Base-by-base conservation (phyloP, 2,113 vertebrate genomes). In the Zootoca vivipara region DNA sequence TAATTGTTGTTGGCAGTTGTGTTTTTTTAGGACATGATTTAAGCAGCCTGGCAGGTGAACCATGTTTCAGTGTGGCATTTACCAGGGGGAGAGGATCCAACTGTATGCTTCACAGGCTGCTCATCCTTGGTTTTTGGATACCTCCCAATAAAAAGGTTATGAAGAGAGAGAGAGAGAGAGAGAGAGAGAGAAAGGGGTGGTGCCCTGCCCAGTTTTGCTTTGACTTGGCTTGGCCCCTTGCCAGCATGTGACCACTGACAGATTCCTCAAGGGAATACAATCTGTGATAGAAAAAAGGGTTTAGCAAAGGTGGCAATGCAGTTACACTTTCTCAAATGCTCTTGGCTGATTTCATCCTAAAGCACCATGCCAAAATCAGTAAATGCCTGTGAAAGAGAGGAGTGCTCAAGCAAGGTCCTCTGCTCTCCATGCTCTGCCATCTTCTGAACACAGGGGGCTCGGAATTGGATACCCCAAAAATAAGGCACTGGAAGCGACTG, bases 1-100 rank as follows among this genome's bases (percentile, higher is more conserved):
- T 83, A 69, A 67, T 42, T 86, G 0, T 3, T 65, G 1, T 1
- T 79, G 86, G 77, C 0, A 0, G 73, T 82, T 22, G n/a, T 58
- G 82, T 85, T 90, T 52, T 70, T 85, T 77, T 86, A 91, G 78
- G 89, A 88, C 20, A 13, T 83, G 0, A 52, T 75, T 82, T 26
- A 58, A 87, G 58, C 40, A 67, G 85, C 73, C 18, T 82, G 67
- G 26, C 52, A 72, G 67, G n/a, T 58, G 67, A 87, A 74, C 15
- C 20, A 75, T 42, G 83, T 92, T 91, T 89, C 81, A 77, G 78
- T 58, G 13, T 69, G 15, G 46, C 46, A 52, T 52, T 85, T 64
- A 26, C 13, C 8, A 85, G 33, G 40, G 28, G 26, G 16, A 12
- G 24, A 13, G 30, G 8, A 22, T 35, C 22, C 46, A 65, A 15